These are phyloP conservation scores for Drosophila sproati DNA, from an alignment of 1,140 invertebrate species.

Conservation along the genomic window DNA sequence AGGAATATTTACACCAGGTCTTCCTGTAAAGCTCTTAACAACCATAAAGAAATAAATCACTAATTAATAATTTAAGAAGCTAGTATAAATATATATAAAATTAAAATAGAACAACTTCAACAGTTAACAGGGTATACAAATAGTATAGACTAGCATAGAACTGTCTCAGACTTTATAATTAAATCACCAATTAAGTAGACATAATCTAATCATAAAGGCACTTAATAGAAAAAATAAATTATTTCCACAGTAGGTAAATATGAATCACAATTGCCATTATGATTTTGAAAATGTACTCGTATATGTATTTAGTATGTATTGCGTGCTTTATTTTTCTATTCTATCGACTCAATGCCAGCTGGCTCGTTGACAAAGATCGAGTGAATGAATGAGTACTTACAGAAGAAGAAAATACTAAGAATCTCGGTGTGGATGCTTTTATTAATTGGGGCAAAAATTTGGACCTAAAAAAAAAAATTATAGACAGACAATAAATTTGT, in stretches of 20 bases:
- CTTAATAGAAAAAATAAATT: not conserved
- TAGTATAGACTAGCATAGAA: not conserved
- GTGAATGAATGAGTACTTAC: not conserved
- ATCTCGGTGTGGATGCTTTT: not conserved
- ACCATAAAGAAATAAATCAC: too few species aligned
- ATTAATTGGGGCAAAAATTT: not conserved
- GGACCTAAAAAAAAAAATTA: too few species aligned
- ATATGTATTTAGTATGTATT: not conserved
- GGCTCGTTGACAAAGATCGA: not conserved
- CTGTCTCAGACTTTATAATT: too few species aligned
- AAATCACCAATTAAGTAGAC: not conserved
- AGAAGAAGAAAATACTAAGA: not conserved
- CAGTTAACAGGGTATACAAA: not conserved
- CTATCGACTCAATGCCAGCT: not conserved
- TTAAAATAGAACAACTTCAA: not conserved
- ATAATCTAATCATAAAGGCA: constrained; percentile 3
- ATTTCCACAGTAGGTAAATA: not conserved
- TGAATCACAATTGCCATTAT: constrained; percentile 1
- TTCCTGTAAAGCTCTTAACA: too few species aligned
- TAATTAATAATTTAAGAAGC: too few species aligned
- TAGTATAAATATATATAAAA: not conserved
- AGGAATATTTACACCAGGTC: too few species aligned
- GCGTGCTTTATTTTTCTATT: not conserved
- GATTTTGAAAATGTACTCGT: not conserved
- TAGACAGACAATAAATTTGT: too few species aligned